Evolutionary conservation across 2,797 vertebrate species (phyloP), one percentile per base, ranked within the genome.

Genomic region (Furcifer pardalis): DNA sequence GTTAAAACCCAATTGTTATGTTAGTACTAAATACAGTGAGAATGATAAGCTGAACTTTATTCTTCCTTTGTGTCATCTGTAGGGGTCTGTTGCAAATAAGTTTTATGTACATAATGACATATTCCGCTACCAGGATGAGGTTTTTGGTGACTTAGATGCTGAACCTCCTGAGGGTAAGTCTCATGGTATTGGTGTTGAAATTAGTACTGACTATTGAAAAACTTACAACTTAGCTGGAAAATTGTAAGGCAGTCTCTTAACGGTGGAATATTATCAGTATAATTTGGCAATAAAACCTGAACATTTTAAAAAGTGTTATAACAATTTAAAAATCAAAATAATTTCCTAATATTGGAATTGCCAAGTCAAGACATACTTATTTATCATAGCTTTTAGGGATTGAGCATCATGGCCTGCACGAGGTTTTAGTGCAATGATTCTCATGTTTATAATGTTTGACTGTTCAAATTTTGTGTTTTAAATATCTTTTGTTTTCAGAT

Each of bases 81-180:
- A 99, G 98, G 98, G 98, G 0, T 99, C 98, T 13, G 98, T 99
- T 74, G 97, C 98, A 79, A 99, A 99, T 94, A 99, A 99, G 87
- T 99, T 99, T 94, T 99, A 99, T 86, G 98, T 99, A 84, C 98
- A 99, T 93, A 99, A 99, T 0, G 98, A 99, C 73, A 98, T 99
- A 91, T 99, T 99, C 90, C 97, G 98, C 87, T 99, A 99, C 92
- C 98, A 99, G 86, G 98, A 99, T 87, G 98, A 99, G 87, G 98
- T 99, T 82, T 99, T 99, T 74, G 97, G 97, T 1, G 98, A 99
- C 92, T 99, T 98, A 0, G 97, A 99, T 89, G 99, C 98, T 0
- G 98, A 99, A 85, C 97, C 98, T 76, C 98, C 98, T 44, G 98
- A 99, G 94, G 96, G 96, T 97, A 84, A 91, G 92, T 81, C 76